Conservation (phyloP, 2,113 vertebrate species). For the Reinhardtius hippoglossoides region DNA sequence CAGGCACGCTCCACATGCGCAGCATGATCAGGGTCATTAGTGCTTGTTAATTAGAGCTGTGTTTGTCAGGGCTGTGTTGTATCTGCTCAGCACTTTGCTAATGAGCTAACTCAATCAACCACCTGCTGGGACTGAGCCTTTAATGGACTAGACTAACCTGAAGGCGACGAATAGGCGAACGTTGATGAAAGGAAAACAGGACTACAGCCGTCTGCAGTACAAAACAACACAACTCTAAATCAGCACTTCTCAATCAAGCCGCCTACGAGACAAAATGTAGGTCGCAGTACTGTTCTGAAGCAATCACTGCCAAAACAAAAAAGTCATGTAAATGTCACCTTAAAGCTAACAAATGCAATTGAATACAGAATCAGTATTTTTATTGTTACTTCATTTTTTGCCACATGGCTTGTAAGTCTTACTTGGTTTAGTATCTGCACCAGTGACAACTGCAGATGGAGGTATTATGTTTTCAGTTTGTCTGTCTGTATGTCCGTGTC, state of each 20-base stretch:
- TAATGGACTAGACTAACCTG: conserved; percentile 53
- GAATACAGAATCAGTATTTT: conserved; percentile 1
- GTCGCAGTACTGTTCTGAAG: background rate
- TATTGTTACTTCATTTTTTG: background rate
- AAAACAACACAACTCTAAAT: conserved; percentile 7
- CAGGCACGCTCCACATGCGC: conserved; percentile 27
- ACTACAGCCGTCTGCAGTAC: background rate
- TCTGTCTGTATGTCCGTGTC: no score
- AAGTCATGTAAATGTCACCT: background rate
- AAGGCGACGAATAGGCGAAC: conserved; percentile 45
- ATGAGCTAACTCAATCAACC: conserved; percentile 77
- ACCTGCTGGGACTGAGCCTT: conserved; percentile 68
- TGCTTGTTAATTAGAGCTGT: conserved; percentile 75
- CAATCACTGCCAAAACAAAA: background rate
- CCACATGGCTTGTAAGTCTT: background rate
- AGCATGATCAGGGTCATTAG: conserved; percentile 66
- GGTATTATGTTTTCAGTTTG: no score
- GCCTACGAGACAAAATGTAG: conserved; percentile 9
- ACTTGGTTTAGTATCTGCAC: no score
- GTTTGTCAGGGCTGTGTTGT: conserved; percentile 72
- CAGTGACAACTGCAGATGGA: no score
- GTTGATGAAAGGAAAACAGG: conserved; percentile 35
- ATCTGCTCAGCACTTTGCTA: conserved; percentile 78
- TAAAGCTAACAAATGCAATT: background rate
- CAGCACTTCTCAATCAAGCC: conserved; percentile 13